phyloP scores from a whole-genome alignment of 2,888 invertebrate species.

The Eilema griseolum region DNA sequence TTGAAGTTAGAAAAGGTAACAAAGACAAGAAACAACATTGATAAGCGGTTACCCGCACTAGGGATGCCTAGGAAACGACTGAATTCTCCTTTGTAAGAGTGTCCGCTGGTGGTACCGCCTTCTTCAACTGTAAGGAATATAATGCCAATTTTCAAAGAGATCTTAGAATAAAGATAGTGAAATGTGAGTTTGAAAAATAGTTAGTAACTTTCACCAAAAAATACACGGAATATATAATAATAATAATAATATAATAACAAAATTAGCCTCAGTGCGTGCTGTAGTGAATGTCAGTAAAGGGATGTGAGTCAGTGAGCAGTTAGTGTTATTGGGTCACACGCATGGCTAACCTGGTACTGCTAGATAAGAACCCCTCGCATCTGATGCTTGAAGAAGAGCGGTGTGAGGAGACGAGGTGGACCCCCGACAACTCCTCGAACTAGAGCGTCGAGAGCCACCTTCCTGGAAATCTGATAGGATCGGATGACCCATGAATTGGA shows the following conservation, averaged over 20 bases:
- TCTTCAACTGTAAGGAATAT: conserved; percentile 85
- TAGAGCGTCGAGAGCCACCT: conserved; percentile 81
- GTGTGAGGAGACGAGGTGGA: conserved; percentile 82
- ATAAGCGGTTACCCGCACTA: conserved; percentile 86
- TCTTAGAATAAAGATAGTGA: conserved; percentile 33
- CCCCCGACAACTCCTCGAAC: conserved; percentile 80
- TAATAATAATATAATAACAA: conserved; percentile 53
- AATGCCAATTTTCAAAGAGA: conserved; percentile 64
- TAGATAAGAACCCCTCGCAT: conserved; percentile 88
- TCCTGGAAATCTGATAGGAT: conserved; percentile 84
- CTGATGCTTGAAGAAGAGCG: conserved; percentile 84
- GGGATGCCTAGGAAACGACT: conserved; percentile 91
- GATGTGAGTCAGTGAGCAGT: conserved; percentile 70
- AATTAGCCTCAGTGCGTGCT: conserved; percentile 73
- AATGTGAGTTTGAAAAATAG: conserved; percentile 23
- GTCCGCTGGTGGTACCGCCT: conserved; percentile 78
- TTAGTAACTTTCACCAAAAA: conserved; percentile 35
- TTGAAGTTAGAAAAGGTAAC: conserved; percentile 45
- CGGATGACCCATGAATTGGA: conserved; percentile 53
- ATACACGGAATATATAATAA: conserved; percentile 43
- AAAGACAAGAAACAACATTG: conserved; percentile 67
- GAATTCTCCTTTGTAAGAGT: conserved; percentile 83
- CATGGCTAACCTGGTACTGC: conserved; percentile 87
- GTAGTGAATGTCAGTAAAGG: conserved; percentile 62
- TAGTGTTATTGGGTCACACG: conserved; percentile 64